A percentile compares a stretch with the other conserved stretches of the same genome.
phyloP scores from a whole-genome alignment of 2,113 vertebrate species.

The Chunga burmeisteri region DNA sequence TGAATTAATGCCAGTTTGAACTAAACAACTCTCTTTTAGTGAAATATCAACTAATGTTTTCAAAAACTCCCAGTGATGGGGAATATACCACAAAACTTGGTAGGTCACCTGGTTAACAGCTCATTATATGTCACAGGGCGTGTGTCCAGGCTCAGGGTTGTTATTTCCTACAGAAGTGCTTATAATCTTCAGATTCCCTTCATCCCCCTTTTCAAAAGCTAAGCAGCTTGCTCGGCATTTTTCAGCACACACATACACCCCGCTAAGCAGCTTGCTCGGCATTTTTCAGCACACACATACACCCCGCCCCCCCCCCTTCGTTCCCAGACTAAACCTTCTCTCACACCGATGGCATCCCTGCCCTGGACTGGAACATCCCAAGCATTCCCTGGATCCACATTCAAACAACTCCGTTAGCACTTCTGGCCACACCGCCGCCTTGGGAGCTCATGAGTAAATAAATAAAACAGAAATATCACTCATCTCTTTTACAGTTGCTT shows the following conservation, averaged over 20 bases:
- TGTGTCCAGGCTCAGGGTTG: not conserved
- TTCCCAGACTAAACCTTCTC: not conserved
- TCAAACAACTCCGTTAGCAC: not conserved
- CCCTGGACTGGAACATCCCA: not conserved
- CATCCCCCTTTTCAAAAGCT: not conserved
- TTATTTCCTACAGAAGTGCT: not conserved
- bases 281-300: not conserved
- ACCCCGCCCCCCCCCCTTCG: fast-evolving
- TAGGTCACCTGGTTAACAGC: not conserved
- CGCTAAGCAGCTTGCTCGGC: not conserved
- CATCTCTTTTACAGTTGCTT: not conserved
- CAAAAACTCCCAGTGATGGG: not conserved
- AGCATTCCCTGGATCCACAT: not conserved
- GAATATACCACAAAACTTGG: not conserved
- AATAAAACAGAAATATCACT: not conserved
- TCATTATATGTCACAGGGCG: not conserved
- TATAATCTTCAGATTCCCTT: not conserved
- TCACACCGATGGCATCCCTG: fast-evolving
- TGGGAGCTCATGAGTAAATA: not conserved
- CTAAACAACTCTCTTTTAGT: not conserved
- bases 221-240: not conserved
- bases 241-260: not conserved
- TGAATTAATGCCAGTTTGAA: not conserved
- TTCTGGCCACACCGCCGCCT: not conserved
- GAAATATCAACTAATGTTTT: not conserved